phyloP scores from a whole-genome alignment of 2,113 vertebrate species.

The Ailurus styani region DNA sequence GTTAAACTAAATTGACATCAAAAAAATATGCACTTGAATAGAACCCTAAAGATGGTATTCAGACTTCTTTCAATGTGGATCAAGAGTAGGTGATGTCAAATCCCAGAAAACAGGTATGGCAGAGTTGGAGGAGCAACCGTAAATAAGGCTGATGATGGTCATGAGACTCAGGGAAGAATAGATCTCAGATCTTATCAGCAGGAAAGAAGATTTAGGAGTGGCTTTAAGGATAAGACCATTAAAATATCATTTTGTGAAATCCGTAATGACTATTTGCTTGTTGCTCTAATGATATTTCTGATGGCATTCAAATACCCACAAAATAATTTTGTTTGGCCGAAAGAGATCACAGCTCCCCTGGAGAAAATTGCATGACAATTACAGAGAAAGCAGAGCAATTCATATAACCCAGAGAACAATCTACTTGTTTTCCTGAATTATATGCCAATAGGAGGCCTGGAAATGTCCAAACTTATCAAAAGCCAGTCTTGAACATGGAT shows the following conservation, averaged over 20 bases:
- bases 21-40: not conserved
- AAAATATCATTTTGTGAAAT: not conserved
- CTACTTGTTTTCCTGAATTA: not conserved
- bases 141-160: not conserved
- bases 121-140: not conserved
- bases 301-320: not conserved
- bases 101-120: not conserved
- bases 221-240: not conserved
- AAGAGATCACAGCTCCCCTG: not conserved
- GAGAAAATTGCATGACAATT: not conserved
- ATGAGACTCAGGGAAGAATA: not conserved
- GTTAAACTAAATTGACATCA: not conserved
- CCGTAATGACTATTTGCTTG: not conserved
- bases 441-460: not conserved
- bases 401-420: not conserved
- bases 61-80: not conserved
- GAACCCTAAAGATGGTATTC: not conserved
- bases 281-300: not conserved
- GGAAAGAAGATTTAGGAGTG: not conserved
- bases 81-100: not conserved
- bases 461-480: not conserved
- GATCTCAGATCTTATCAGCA: not conserved
- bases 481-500: not conserved
- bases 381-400: not conserved
- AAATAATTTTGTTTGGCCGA: not conserved